These are phyloP conservation scores for Xestia xanthographa DNA, from an alignment of 2,888 invertebrate genomes.

Conservation along the genomic window DNA sequence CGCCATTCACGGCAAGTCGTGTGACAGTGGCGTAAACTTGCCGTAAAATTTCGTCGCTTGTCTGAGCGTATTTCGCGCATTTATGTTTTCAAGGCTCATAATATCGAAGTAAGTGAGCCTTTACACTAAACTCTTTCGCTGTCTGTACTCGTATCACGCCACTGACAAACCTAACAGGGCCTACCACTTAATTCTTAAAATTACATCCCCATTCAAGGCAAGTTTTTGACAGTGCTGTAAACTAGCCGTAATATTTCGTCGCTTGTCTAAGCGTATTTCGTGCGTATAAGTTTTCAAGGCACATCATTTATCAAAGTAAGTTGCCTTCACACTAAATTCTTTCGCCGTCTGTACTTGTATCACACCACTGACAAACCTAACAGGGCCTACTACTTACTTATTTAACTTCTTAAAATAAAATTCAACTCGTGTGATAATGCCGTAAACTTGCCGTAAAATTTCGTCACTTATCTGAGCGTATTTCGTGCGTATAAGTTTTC, in stretches of 20 bases:
- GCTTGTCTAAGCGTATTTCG: not conserved
- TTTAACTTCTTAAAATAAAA: too few species aligned
- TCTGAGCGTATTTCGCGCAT: not conserved
- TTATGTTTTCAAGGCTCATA: not conserved
- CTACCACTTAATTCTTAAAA: slow-evolving; percentile 74
- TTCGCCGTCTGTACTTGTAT: slow-evolving; percentile 2
- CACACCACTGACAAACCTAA: not conserved
- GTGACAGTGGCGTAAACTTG: slow-evolving; percentile 80
- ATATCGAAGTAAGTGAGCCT: not conserved
- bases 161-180: not conserved
- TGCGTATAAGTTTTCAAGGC: not conserved
- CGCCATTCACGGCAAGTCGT: slow-evolving; percentile 75
- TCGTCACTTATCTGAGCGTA: not conserved
- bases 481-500: not conserved
- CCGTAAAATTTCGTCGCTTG: slow-evolving; percentile 71
- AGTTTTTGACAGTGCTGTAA: slow-evolving; percentile 80
- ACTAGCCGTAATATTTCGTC: slow-evolving; percentile 77
- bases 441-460: slow-evolving; percentile 80
- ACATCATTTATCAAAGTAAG: not conserved
- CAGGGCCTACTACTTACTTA: slow-evolving; percentile 6
- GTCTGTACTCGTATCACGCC: slow-evolving; percentile 4
- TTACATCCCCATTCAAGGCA: slow-evolving; percentile 80
- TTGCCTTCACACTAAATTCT: not conserved
- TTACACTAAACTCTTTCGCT: not conserved
- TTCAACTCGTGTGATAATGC: slow-evolving; percentile 78